Evolutionary conservation across 2,888 invertebrate species (phyloP).

Genomic region (Quadroppia sp.): DNA sequence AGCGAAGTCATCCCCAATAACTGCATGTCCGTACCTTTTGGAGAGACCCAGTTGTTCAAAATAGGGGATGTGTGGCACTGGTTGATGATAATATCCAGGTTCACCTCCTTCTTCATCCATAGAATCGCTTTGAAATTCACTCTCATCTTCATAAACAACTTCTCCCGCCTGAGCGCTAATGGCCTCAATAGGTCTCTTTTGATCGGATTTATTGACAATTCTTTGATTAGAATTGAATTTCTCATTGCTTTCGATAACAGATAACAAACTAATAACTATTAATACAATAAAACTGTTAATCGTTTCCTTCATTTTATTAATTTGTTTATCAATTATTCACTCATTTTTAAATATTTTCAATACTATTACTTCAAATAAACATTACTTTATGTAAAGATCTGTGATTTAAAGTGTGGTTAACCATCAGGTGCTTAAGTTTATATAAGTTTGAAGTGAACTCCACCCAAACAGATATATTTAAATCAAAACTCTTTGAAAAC

Average conservation of each 20-base stretch:
- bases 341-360: no score
- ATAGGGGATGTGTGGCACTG: neutral
- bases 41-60: neutral
- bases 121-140: neutral
- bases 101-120: neutral
- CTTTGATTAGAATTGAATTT: neutral
- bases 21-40: neutral
- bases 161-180: constrained; percentile 4
- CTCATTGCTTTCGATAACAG: neutral
- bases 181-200: neutral
- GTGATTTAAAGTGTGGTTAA: no score
- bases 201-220: constrained; percentile 3
- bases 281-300: neutral
- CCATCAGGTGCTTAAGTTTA: no score
- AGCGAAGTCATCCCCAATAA: constrained; percentile 35
- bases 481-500: neutral
- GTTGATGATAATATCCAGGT: neutral
- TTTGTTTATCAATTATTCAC: neutral
- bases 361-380: no score
- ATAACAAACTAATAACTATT: neutral
- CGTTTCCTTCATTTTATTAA: neutral
- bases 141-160: constrained; percentile 20
- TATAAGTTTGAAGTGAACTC: neutral
- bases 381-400: no score
- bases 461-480: neutral